Percentiles rank a stretch among this genome's conserved stretches.
Evolutionary conservation across 2,797 vertebrate genomes (phyloP).

Genomic region (Karalla daura): DNA sequence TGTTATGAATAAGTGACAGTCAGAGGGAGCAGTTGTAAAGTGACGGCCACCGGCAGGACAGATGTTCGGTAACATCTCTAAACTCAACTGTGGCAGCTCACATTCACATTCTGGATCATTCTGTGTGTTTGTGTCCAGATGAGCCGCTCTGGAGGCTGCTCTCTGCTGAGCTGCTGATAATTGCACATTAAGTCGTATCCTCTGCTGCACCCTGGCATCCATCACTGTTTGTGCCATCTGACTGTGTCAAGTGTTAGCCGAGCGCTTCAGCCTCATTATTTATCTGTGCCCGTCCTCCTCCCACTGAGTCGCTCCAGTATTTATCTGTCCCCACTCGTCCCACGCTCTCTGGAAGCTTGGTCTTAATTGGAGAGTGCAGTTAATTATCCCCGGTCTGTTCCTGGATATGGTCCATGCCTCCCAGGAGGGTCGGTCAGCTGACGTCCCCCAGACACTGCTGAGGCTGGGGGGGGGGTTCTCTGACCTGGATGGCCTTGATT

Average conservation of each 20-base stretch:
- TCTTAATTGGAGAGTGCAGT: constrained; percentile 83
- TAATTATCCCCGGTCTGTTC: constrained; percentile 82
- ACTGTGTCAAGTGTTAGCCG: constrained; percentile 36
- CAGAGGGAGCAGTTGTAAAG: no score
- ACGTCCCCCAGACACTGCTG: constrained; percentile 59
- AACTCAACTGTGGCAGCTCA: background rate
- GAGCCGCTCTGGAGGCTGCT: background rate
- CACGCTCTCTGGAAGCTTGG: constrained; percentile 72
- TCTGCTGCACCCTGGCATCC: background rate
- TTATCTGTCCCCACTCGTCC: constrained; percentile 71
- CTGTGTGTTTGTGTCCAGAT: background rate
- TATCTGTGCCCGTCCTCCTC: constrained; percentile 52
- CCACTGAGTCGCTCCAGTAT: constrained; percentile 59
- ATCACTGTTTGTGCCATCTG: constrained; percentile 18
- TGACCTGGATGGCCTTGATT: constrained; percentile 46
- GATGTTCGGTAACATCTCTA: background rate
- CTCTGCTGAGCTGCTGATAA: background rate
- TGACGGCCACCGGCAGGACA: no score
- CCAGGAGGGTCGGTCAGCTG: constrained; percentile 68
- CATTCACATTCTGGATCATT: background rate
- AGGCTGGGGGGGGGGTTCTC: constrained; percentile 38
- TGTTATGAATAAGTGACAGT: no score
- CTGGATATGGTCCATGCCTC: constrained; percentile 77
- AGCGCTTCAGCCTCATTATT: constrained; percentile 50
- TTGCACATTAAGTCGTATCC: background rate